Evolutionary conservation across 2,797 vertebrate genomes (phyloP).

Genomic region (Sparus aurata): DNA sequence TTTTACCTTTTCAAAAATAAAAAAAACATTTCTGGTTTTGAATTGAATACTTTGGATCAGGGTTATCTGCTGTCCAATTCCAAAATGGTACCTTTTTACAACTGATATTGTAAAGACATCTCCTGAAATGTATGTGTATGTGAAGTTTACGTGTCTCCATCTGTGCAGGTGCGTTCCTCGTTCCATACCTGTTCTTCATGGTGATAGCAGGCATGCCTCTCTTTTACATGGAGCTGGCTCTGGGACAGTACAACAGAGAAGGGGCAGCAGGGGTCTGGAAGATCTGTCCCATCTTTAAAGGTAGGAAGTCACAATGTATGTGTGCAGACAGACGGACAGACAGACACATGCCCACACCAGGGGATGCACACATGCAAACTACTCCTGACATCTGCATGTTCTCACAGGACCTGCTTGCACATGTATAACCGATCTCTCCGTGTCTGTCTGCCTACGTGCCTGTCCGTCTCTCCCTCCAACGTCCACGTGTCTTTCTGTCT

Average conservation of each 20-base stretch:
- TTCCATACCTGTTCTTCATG: slow-evolving; percentile 94
- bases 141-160: slow-evolving; percentile 14
- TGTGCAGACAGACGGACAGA: not conserved
- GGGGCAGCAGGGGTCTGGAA: slow-evolving; percentile 94
- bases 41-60: not conserved
- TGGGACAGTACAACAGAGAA: slow-evolving; percentile 93
- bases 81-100: not conserved
- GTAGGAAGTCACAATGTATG: slow-evolving; percentile 66
- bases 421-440: slow-evolving; percentile 1
- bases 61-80: not conserved
- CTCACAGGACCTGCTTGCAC: not conserved
- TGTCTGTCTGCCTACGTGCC: slow-evolving; percentile 35
- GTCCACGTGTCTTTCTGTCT: slow-evolving; percentile 53
- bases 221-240: slow-evolving; percentile 95
- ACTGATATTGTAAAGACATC: not conserved
- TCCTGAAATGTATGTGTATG: not conserved
- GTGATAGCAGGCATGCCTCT: slow-evolving; percentile 94
- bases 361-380: not conserved
- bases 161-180: slow-evolving; percentile 90
- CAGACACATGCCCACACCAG: slow-evolving; percentile 2
- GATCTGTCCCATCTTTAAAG: slow-evolving; percentile 95
- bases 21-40: not conserved
- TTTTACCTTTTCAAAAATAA: not conserved
- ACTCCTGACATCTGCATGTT: slow-evolving; percentile 21
- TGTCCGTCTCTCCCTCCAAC: slow-evolving; percentile 52